Conservation (phyloP, 2,797 vertebrate species). For the Leptoclinus maculatus region DNA sequence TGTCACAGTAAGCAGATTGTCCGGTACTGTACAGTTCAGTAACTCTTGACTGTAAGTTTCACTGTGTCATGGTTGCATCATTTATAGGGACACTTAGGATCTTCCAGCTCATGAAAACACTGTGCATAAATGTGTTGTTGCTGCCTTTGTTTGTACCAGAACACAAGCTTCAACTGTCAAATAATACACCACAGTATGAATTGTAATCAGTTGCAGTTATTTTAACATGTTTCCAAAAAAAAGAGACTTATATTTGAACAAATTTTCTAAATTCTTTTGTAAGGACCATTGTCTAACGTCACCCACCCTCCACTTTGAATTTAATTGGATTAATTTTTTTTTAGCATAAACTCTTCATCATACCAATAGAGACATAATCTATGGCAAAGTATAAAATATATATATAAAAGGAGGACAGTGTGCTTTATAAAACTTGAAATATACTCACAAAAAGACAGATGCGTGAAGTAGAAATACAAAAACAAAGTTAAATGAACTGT, state of each 20-base stretch:
- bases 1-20: constrained; percentile 35
- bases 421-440: not conserved
- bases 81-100: not conserved
- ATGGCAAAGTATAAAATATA: not conserved
- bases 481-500: not conserved
- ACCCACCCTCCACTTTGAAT: not conserved
- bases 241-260: not conserved
- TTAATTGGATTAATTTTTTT: not conserved
- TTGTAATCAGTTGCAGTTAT: not conserved
- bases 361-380: not conserved
- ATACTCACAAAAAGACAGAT: not conserved
- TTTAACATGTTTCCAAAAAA: not conserved
- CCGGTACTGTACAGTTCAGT: not conserved
- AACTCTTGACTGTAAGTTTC: not conserved
- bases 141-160: not conserved
- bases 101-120: not conserved
- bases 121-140: not conserved
- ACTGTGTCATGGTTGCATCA: constrained; percentile 3
- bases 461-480: not conserved
- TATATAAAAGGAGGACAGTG: not conserved
- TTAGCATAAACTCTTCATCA: not conserved
- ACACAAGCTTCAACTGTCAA: not conserved
- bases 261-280: not conserved
- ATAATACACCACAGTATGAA: not conserved
- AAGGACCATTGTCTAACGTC: not conserved